These are phyloP conservation scores for Megaceryle alcyon DNA, from an alignment of 2,797 vertebrate species.

Conservation along the genomic window DNA sequence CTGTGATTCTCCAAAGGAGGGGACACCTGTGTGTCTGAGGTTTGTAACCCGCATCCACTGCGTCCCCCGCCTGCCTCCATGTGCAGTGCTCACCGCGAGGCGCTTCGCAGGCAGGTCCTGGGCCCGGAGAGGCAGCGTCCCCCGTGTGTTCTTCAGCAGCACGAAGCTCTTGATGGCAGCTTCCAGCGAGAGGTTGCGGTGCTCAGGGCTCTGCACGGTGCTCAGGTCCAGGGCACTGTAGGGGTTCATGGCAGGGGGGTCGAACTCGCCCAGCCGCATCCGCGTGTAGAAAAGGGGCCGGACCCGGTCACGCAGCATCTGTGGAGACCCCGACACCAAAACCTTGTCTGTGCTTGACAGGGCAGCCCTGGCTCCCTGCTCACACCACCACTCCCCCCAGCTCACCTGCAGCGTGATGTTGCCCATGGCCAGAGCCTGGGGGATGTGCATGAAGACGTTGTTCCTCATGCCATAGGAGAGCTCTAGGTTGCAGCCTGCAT, in stretches of 20 bases:
- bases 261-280: constrained; percentile 74
- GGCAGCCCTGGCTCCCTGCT: neutral
- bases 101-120: neutral
- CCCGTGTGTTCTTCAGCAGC: constrained; percentile 64
- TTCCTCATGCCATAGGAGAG: constrained; percentile 34
- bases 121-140: constrained; percentile 46
- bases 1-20: neutral
- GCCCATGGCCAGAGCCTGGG: constrained; percentile 58
- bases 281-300: constrained; percentile 73
- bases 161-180: constrained; percentile 75
- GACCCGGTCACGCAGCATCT: constrained; percentile 64
- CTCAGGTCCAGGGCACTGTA: constrained; percentile 58
- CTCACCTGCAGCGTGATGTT: constrained; percentile 71
- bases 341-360: rapidly evolving
- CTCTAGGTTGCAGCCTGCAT: constrained; percentile 72
- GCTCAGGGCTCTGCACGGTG: constrained; percentile 55
- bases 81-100: constrained; percentile 11
- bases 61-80: rapidly evolving
- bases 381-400: rapidly evolving
- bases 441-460: constrained; percentile 67
- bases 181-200: constrained; percentile 58
- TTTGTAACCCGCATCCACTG: rapidly evolving
- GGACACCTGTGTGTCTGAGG: rapidly evolving
- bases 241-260: constrained; percentile 73
- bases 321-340: neutral